Evolutionary conservation across 2,888 invertebrate species (phyloP).

Genomic region (Agelastica alni): DNA sequence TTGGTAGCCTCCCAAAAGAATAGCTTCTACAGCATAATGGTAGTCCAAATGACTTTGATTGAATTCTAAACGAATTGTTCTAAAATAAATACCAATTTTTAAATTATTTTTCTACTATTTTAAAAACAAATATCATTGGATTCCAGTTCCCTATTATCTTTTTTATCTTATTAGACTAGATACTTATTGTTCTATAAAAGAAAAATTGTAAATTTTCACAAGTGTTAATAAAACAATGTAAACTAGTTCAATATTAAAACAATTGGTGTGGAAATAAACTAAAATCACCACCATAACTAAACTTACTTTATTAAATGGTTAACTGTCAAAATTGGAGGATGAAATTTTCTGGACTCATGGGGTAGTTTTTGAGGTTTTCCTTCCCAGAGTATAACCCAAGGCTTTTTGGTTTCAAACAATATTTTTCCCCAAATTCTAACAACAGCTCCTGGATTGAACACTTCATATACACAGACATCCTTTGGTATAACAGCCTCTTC

Average conservation of each 20-base stretch:
- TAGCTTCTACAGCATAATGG: constrained; percentile 87
- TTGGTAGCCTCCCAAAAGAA: constrained; percentile 70
- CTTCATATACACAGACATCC: constrained; percentile 78
- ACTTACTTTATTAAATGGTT: constrained; percentile 56
- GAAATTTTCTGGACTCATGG: constrained; percentile 71
- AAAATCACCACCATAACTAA: too few species aligned
- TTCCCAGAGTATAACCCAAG: constrained; percentile 80
- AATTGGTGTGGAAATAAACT: too few species aligned
- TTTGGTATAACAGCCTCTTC: constrained; percentile 69
- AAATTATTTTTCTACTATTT: neutral
- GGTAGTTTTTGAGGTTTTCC: constrained; percentile 67
- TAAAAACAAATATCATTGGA: neutral
- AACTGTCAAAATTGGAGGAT: constrained; percentile 69
- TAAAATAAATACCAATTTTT: constrained; percentile 56
- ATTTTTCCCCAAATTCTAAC: constrained; percentile 75
- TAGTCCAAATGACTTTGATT: constrained; percentile 80
- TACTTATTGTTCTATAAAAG: too few species aligned
- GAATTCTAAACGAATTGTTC: constrained; percentile 82
- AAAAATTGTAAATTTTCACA: too few species aligned
- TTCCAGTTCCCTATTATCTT: too few species aligned
- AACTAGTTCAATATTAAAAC: too few species aligned
- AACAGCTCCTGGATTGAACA: constrained; percentile 83
- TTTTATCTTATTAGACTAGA: too few species aligned
- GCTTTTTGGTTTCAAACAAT: constrained; percentile 49
- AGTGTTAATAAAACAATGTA: too few species aligned